Conservation (phyloP, 2,888 invertebrate genomes). For the Ophonus ardosiacus region DNA sequence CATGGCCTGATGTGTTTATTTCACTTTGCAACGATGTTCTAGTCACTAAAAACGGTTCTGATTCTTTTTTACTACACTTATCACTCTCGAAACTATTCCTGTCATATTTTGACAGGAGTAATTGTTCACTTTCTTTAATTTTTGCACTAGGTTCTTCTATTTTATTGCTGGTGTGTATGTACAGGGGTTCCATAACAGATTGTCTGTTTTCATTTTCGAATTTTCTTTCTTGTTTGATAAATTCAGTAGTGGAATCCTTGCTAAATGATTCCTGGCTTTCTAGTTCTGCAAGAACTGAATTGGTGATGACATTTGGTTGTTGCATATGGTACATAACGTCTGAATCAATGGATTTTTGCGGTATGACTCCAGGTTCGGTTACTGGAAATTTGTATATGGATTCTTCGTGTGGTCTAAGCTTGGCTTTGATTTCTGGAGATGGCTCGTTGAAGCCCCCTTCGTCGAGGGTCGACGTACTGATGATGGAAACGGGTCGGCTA, state of each 20-base stretch:
- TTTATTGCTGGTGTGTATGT: slow-evolving; percentile 55
- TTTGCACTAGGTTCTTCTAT: slow-evolving; percentile 23
- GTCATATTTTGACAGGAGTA: slow-evolving; percentile 77
- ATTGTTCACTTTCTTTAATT: slow-evolving; percentile 75
- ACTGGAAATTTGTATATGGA: slow-evolving; percentile 70
- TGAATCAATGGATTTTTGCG: slow-evolving; percentile 73
- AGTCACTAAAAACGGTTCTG: slow-evolving; percentile 71
- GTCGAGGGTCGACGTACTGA: slow-evolving; percentile 80
- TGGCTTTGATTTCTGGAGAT: slow-evolving; percentile 83
- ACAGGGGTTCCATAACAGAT: slow-evolving; percentile 62
- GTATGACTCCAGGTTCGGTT: slow-evolving; percentile 67
- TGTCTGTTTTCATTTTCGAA: slow-evolving; percentile 62
- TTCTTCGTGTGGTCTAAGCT: slow-evolving; percentile 72
- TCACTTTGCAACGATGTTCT: slow-evolving; percentile 59
- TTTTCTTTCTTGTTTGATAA: slow-evolving; percentile 63
- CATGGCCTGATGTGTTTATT: slow-evolving; percentile 39
- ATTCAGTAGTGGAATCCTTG: slow-evolving; percentile 51
- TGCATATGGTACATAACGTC: slow-evolving; percentile 73
- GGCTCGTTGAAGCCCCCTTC: slow-evolving; percentile 87
- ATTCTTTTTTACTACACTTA: slow-evolving; percentile 70
- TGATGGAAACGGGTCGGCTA: slow-evolving; percentile 82
- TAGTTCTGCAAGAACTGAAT: slow-evolving; percentile 73
- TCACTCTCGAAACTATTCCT: slow-evolving; percentile 74
- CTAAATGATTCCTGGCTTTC: slow-evolving; percentile 71
- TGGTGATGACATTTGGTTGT: slow-evolving; percentile 70